phyloP scores from a whole-genome alignment of 2,888 invertebrate species.

The Teleogryllus oceanicus region DNA sequence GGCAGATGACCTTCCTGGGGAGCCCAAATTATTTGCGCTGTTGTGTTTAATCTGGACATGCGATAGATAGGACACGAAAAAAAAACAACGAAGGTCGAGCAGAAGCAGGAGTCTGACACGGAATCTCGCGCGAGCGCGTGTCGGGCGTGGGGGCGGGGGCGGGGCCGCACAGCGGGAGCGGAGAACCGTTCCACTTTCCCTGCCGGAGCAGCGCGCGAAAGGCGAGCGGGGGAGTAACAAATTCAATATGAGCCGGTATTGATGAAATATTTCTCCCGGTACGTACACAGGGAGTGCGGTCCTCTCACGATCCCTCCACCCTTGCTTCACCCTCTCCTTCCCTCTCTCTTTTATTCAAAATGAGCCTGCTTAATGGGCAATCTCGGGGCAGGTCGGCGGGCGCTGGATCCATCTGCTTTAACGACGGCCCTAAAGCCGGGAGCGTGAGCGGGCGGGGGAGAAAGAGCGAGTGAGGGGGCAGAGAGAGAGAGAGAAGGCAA shows the following conservation, averaged over 20 bases:
- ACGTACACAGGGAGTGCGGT: background rate
- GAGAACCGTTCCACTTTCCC: background rate
- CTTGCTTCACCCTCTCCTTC: too few relatives aligned
- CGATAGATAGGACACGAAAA: background rate
- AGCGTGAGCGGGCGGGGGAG: background rate
- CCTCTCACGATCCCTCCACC: too few relatives aligned
- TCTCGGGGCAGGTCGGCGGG: background rate
- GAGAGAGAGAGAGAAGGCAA: too few relatives aligned
- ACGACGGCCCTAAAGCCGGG: background rate
- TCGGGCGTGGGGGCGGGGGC: too few relatives aligned
- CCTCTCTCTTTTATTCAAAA: background rate
- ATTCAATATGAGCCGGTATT: slow-evolving; percentile 6
- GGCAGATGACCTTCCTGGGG: too few relatives aligned
- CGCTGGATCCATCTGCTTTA: background rate
- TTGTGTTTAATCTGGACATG: slow-evolving; percentile 18
- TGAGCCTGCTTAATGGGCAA: background rate
- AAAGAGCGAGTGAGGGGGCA: too few relatives aligned
- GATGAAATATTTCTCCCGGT: background rate
- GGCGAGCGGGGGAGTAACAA: background rate
- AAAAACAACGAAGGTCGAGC: too few relatives aligned
- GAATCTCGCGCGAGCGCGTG: too few relatives aligned
- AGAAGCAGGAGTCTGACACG: too few relatives aligned
- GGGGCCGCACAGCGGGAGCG: background rate
- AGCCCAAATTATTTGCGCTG: background rate
- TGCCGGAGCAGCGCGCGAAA: too few relatives aligned